Conservation (phyloP, 2,113 vertebrate genomes). For the Entosphenus tridentatus region DNA sequence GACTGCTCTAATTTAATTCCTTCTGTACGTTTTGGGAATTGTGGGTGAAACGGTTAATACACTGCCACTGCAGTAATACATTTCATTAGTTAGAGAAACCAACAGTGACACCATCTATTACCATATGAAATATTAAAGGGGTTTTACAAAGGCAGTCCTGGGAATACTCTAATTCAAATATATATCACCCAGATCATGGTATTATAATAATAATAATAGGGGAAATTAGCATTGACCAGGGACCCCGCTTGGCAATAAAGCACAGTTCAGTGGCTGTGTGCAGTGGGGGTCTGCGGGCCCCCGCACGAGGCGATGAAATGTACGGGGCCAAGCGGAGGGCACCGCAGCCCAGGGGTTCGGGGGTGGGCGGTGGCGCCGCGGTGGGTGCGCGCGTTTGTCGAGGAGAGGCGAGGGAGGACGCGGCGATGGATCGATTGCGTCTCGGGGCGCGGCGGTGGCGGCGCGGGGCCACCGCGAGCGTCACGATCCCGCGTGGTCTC, state of each 20-base stretch:
- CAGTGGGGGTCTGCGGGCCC: no score
- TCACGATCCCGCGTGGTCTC: no score
- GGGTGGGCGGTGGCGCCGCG: no score
- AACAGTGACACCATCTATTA: conserved; percentile 6
- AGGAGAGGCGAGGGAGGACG: not conserved
- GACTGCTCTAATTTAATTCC: no score
- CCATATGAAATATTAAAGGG: conserved; percentile 2
- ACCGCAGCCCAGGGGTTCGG: no score
- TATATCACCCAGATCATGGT: conserved; percentile 4
- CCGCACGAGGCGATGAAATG: no score
- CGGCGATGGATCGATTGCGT: not conserved
- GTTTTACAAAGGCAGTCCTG: conserved; percentile 3
- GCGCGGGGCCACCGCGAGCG: no score
- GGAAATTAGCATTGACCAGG: conserved; percentile 5
- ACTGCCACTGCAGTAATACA: not conserved
- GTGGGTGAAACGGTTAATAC: not conserved
- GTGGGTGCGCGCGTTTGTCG: no score
- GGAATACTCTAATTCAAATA: conserved; percentile 6
- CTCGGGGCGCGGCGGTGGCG: not conserved
- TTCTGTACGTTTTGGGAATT: no score
- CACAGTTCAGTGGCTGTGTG: conserved; percentile 1
- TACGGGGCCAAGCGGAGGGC: no score
- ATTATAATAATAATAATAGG: conserved; percentile 3
- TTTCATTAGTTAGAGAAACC: conserved; percentile 5
- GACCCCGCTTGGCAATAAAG: not conserved